Evolutionary conservation across 2,113 vertebrate species (phyloP), one percentile per base, ranked within the genome.

Genomic region (Meles meles): DNA sequence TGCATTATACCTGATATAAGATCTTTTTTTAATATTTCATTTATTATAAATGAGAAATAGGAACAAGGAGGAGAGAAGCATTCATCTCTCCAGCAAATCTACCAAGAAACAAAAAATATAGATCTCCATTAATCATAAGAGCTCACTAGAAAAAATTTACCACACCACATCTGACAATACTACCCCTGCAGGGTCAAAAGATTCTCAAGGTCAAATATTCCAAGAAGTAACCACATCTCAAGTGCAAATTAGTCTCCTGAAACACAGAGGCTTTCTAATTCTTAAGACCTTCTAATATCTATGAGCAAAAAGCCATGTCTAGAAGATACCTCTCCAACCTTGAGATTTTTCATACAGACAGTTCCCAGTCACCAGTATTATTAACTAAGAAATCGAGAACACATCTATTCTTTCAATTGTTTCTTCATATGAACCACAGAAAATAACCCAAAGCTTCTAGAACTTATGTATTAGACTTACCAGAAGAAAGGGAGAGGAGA

Each of bases 31-130:
- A 83, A 44, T 13, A 90, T n/a, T 84, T 39, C n/a, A 86, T 92
- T 90, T 90, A 86, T 74, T 95, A 90, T 94, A 79, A 86, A 63
- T 85, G 65, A 23, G 37, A 96, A 65, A 72, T 52, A 83, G 39
- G 27, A 59, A 94, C 11, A 89, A 91, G 15, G 11, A 61, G 2
- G 69, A 55, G 80, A 80, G 92, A 63, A 59, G 23, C 39, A 57
- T 80, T 69, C 4, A 49, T 52, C 29, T 63, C 23, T 85, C 25
- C 21, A 85, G 25, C 65, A 94, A 91, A 94, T 86, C 47, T 89
- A 86, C 63, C 55, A 82, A 93, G 88, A 88, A 29, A n/a, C 71
- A 12, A 94, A 91, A 76, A 11, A 79, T 44, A 77, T 25, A 44
- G 52, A 86, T 42, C 49, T 72, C 39, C 42, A 67, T 25, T 71